These are phyloP conservation scores for Pollenia labialis DNA, from an alignment of 2,888 invertebrate species.

Conservation along the genomic window DNA sequence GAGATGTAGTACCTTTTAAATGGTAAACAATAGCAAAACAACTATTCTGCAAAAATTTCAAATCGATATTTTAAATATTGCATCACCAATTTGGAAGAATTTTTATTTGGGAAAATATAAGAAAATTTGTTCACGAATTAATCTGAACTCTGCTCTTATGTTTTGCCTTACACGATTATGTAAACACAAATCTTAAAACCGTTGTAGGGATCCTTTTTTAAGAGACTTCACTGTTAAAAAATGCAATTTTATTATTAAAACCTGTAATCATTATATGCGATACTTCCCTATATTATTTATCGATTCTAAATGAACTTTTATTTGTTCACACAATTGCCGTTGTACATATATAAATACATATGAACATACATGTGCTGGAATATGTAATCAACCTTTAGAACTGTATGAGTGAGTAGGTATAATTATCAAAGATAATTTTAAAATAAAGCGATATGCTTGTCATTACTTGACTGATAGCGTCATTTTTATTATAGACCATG, in stretches of 20 bases:
- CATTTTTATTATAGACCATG: conserved; percentile 1
- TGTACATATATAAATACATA: no score
- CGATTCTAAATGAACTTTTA: conserved; percentile 8
- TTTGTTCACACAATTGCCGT: not conserved
- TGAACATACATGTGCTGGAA: not conserved
- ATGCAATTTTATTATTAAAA: conserved; percentile 37
- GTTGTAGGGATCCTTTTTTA: not conserved
- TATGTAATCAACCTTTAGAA: conserved; percentile 26
- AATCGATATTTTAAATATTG: no score
- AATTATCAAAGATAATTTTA: conserved; percentile 48
- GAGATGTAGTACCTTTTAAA: no score
- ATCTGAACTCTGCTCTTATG: no score
- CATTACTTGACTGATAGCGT: conserved; percentile 38
- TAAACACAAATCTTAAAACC: no score
- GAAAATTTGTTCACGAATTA: no score
- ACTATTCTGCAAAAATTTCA: no score
- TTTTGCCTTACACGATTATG: no score
- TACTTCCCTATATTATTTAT: conserved; percentile 2
- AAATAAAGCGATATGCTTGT: conserved; percentile 22
- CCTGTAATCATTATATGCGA: conserved; percentile 43
- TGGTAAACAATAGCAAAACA: no score
- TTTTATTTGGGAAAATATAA: no score
- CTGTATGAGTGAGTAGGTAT: not conserved
- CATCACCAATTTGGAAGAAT: no score
- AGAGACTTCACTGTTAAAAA: conserved; percentile 1